Percentiles rank a stretch among this genome's conserved stretches.
These are phyloP conservation scores for Rhinopithecus roxellana DNA, from an alignment of 2,113 vertebrate species.

Conservation along the genomic window DNA sequence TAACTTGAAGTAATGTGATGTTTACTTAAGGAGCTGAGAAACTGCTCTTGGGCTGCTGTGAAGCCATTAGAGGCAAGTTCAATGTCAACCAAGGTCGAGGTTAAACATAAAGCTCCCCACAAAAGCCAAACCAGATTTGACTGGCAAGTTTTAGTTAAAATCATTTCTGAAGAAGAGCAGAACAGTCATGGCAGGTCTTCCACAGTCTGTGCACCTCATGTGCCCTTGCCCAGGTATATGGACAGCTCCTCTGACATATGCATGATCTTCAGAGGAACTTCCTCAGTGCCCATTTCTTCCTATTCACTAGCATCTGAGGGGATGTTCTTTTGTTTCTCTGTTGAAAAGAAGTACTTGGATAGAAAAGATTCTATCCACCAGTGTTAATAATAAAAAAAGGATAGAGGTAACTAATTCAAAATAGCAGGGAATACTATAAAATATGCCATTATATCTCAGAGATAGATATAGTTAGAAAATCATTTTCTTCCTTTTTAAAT, in stretches of 20 bases:
- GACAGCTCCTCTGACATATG: accelerated
- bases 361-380: not conserved
- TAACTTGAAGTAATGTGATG: constrained; percentile 55
- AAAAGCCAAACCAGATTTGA: not conserved
- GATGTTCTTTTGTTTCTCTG: not conserved
- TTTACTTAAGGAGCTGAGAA: constrained; percentile 47
- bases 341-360: not conserved
- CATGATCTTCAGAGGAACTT: not conserved
- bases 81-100: constrained; percentile 33
- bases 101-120: constrained; percentile 1
- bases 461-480: not conserved
- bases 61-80: constrained; percentile 61
- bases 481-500: not conserved
- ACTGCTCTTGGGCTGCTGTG: not conserved
- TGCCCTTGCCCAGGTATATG: accelerated
- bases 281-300: not conserved
- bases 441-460: not conserved
- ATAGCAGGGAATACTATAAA: not conserved
- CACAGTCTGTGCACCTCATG: accelerated
- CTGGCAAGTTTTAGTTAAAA: not conserved
- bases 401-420: not conserved
- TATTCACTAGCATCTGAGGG: not conserved
- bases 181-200: too few relatives aligned
- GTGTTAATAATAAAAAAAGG: not conserved
- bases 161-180: not conserved